Conservation (phyloP, 2,888 invertebrate species). For the Chymomyza amoena region DNA sequence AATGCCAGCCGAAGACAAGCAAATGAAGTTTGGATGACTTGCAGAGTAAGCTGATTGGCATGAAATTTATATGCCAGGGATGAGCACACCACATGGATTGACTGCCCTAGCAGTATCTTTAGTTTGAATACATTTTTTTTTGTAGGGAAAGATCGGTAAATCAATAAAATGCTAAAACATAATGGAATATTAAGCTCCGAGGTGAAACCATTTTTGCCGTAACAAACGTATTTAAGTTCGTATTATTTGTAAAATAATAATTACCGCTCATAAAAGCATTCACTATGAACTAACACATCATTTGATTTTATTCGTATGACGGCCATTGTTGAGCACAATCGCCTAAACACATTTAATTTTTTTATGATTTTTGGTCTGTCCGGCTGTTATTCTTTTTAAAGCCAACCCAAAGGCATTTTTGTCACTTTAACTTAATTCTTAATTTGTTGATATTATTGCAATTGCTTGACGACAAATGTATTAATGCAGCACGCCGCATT, state of each 20-base stretch:
- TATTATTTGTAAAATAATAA: background rate
- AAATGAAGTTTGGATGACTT: conserved; percentile 73
- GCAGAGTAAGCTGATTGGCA: conserved; percentile 67
- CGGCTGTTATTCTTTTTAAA: no score
- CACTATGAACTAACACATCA: background rate
- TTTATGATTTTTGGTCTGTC: no score
- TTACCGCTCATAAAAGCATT: background rate
- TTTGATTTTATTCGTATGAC: background rate
- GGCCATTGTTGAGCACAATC: background rate
- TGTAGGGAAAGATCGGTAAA: conserved; percentile 9
- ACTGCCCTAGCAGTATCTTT: background rate
- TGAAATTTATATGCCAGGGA: conserved; percentile 62
- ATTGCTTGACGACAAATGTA: no score
- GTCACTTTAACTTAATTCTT: no score
- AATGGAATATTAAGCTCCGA: no score
- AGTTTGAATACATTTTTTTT: conserved; percentile 33
- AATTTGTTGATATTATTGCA: no score
- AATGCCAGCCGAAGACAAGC: conserved; percentile 52
- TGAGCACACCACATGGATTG: background rate
- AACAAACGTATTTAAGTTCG: no score
- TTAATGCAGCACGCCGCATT: background rate
- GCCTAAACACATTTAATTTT: no score
- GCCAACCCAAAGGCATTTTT: no score
- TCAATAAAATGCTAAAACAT: no score
- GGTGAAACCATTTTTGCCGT: no score